Evolutionary conservation across 64 coral and sea anemone genomes (phyloP).

Genomic region (Montipora foliosa): DNA sequence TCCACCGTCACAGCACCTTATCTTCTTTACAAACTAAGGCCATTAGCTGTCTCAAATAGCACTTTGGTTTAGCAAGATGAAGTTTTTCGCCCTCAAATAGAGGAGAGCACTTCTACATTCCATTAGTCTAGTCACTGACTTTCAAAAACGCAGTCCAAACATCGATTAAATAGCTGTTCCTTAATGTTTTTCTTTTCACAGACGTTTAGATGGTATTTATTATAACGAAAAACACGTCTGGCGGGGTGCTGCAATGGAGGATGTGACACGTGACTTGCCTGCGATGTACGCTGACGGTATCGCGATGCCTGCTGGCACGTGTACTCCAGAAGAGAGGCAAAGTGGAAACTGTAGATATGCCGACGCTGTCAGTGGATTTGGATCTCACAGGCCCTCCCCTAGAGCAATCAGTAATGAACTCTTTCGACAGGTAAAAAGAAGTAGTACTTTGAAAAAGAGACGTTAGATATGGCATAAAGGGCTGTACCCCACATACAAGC

Average conservation of each 20-base stretch:
- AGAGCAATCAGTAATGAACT: constrained; percentile 86
- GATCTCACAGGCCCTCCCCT: constrained; percentile 76
- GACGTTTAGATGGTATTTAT: constrained; percentile 77
- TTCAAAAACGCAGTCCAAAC: not conserved
- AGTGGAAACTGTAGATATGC: constrained; percentile 46
- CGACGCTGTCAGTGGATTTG: constrained; percentile 74
- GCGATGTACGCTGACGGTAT: constrained; percentile 80
- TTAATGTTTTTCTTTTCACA: not conserved
- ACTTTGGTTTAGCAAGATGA: no score
- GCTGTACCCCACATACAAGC: no score
- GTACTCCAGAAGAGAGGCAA: constrained; percentile 42
- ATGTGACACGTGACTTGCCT: constrained; percentile 74
- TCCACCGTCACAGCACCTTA: no score
- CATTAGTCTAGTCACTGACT: no score
- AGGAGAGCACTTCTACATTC: no score
- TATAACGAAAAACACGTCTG: constrained; percentile 76
- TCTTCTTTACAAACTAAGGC: no score
- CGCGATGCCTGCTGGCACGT: constrained; percentile 74
- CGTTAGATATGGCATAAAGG: not conserved
- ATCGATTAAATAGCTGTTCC: not conserved
- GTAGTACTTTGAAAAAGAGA: not conserved
- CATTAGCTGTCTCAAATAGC: no score
- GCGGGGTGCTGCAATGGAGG: constrained; percentile 80
- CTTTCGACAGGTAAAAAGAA: constrained; percentile 77
- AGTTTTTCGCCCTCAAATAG: no score